phyloP scores from a whole-genome alignment of 2,113 vertebrate genomes.

The Vulpes ferrilata region DNA sequence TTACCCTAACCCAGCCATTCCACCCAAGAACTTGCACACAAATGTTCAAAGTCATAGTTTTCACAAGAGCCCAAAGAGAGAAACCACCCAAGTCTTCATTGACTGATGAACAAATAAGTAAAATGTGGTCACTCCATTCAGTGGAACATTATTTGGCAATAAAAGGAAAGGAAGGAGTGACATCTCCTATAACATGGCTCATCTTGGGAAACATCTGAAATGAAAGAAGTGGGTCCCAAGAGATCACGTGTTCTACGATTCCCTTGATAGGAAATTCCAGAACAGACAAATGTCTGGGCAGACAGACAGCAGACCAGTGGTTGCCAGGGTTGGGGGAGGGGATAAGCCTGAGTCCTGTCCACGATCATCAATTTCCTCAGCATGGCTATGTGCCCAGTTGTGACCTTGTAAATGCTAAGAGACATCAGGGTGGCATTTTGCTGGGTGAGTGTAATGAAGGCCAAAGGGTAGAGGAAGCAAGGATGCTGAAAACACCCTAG shows the following conservation, averaged over 20 bases:
- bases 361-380: fast-evolving
- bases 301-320: background rate
- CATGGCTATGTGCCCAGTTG: background rate
- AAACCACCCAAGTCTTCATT: background rate
- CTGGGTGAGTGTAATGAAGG: background rate
- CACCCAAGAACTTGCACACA: background rate
- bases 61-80: fast-evolving
- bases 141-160: background rate
- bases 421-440: background rate
- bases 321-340: background rate
- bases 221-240: background rate
- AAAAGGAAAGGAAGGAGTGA: background rate
- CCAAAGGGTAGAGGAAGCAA: fast-evolving
- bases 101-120: background rate
- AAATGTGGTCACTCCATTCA: background rate
- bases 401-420: background rate
- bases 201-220: background rate
- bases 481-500: too few species aligned
- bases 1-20: background rate
- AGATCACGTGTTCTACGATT: fast-evolving
- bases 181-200: fast-evolving
- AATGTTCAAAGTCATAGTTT: background rate
- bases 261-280: too few species aligned
- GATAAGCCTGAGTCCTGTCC: background rate
- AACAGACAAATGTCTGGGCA: background rate